Evolutionary conservation across 2,888 invertebrate genomes (phyloP), one percentile per base, ranked within the genome.

Genomic region (Aphidius colemani): DNA sequence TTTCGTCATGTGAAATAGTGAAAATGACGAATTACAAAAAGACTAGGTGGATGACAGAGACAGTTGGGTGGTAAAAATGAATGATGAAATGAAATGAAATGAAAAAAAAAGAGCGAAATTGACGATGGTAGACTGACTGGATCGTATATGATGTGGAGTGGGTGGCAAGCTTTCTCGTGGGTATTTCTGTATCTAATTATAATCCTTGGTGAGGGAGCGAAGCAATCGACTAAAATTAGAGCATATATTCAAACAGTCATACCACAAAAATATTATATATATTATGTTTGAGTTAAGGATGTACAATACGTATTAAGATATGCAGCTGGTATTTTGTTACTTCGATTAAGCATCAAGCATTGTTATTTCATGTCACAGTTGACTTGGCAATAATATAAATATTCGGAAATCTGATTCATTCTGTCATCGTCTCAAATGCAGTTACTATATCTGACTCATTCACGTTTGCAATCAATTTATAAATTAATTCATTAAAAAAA

Each of bases 151-250:
- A 69, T 65, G 70, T 70, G 66, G 70, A 73, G 76, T 76, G 76
- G 76, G 75, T 75, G 78, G 76, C 75, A 70, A 74, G 74, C 74
- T 30, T 30, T 30, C 30, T 30, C 30, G 30, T 30, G 30, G 30
- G 75, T 80, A 80, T 80, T 80, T 80, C 78, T 80, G 80, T 76
- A 80, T 80, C 80, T 80, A 80, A 80, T 80, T 80, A 80, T 80
- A 80, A 80, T 80, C 78, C 76, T 77, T 72, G 78, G 78, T 75
- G 80, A 80, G 79, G 78, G 79, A 79, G 80, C 78, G 75, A 79
- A 76, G 79, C 80, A 77, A 80, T 80, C 80, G 79, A 73, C 80
- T 80, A 80, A 80, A 80, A 80, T 80, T 80, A 80, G 80, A 79
- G 76, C 76, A 78, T 80, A 78, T 79, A 78, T 78, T 77, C 78